Evolutionary conservation across 2,113 vertebrate genomes (phyloP), one percentile per base, ranked within the genome.

Genomic region (Eubucco bourcierii): DNA sequence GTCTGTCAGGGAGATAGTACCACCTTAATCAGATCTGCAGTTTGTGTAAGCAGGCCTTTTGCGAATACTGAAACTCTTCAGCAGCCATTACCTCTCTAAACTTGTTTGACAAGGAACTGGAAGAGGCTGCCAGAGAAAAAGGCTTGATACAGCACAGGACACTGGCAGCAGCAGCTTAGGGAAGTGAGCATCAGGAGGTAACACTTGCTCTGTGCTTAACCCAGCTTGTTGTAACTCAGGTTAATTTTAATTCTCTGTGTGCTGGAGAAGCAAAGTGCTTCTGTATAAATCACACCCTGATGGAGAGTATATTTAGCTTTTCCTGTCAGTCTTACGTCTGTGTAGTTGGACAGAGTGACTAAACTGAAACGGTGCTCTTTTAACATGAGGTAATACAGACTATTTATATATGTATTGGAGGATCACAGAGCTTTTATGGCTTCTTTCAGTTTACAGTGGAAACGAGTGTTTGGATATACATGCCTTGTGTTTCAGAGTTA

Each of bases 91-190:
- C 34, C n/a, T 50, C 71, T 89, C 65, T 71, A 29, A 93, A 93
- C 81, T 95, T 84, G 90, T 92, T 81, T 89, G 88, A 47, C 74
- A 60, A 80, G 78, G 92, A 66, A 13, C 6, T 53, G 75, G 80
- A 84, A 83, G 68, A 89, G 78, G 67, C 84, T 93, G 88, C 64
- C 60, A 15, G 64, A 34, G 60, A 41, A 61, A 23, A 73, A 19
- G 65, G 46, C 44, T 78, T 33, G 60, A 4, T 90, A 17, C 0
- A 64, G n/a, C 0, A 3, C 0, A 14, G 72, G 60, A 28, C 0
- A 8, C 74, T 78, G 88, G 75, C 6, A 1, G 72, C 7, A 3
- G 78, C 66, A 7, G 75, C 3, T 7, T 29, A 33, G 80, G 61
- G 31, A 47, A 18, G 33, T 2, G 59, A 86, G 10, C 65, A 1